Base-by-base conservation (phyloP, 1,140 invertebrate species). In the Chionoecetes opilio region DNA sequence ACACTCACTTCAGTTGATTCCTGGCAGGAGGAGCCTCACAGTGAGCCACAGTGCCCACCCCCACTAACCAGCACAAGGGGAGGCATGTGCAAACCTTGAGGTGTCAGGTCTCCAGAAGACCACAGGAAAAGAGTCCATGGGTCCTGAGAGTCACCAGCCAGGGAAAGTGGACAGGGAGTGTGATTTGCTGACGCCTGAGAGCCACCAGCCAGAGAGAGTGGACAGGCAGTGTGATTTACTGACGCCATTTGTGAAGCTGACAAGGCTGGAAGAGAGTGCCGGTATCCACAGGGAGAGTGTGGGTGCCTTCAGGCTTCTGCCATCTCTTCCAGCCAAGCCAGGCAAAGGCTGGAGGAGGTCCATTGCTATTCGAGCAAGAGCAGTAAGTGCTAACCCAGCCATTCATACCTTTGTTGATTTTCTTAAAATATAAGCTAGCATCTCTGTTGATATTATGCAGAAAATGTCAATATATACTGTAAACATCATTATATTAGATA, bases 271-370 rank as follows among this genome's bases (percentile, higher is more conserved):
- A 26, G 26, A 75, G 26, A 26, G n/a, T 5, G 21, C 11, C 5
- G 21, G 63, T 1, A n/a, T 8, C 63, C n/a, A n/a, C n/a, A 75
- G 63, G 63, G 21, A 75, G 63, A 2, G 26, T 75, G 63, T 75
- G 1, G 6, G 6, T n/a, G 21, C 2, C n/a, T 75, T 75, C 63
- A 75, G 8, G 11, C 63, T 26, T 8, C 26, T n/a, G n/a, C 63
- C 63, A 75, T 0, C 31, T 29, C 1, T 38, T 0, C 35, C 82
- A 35, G 46, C 9, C 63, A 92, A 84, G 35, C 82, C 75, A 38
- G 91, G 91, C 29, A 92, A 84, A 17, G 82, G 91, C 38, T 92
- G 91, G 91, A 84, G n/a, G 82, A 35, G 91, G 21, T 82, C 91
- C 34, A 32, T 92, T 26, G n/a, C 34, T 3, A 92, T 29, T n/a